phyloP scores from a whole-genome alignment of 92 coral and sea anemone species.

The Isaurus tuberculatus region DNA sequence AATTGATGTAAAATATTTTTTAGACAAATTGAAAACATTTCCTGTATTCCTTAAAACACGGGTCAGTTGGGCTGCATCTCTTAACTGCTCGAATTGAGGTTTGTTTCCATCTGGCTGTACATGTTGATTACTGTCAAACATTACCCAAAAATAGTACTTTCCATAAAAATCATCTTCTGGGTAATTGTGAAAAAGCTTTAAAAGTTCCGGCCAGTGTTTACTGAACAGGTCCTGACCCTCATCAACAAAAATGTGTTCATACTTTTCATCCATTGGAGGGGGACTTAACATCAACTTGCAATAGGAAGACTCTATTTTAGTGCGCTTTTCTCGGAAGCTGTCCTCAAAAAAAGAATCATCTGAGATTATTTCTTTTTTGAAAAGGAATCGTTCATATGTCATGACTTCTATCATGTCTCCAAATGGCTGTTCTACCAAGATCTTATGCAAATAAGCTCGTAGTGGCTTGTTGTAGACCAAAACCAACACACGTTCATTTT shows the following conservation, averaged over 20 bases:
- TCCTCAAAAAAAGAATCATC: background rate
- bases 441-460: background rate
- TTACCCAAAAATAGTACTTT: constrained; percentile 51
- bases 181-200: constrained; percentile 39
- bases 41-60: constrained; percentile 58
- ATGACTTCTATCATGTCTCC: background rate
- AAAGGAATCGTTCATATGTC: constrained; percentile 36
- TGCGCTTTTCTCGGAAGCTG: background rate
- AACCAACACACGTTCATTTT: constrained; percentile 50
- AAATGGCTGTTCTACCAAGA: too few species aligned
- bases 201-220: constrained; percentile 41
- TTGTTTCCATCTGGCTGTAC: constrained; percentile 32
- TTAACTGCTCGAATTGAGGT: background rate
- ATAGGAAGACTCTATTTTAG: background rate
- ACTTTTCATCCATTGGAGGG: background rate
- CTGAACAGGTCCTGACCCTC: constrained; percentile 68
- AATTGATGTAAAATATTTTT: constrained; percentile 38
- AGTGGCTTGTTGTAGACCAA: constrained; percentile 52
- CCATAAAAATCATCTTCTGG: background rate
- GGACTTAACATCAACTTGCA: background rate
- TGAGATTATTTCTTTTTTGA: background rate
- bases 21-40: constrained; percentile 47
- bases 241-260: constrained; percentile 72
- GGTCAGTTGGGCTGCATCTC: constrained; percentile 23
- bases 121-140: constrained; percentile 61